Evolutionary conservation across 2,888 invertebrate genomes (phyloP), one percentile per base, ranked within the genome.

Genomic region (Drosophila lutescens): DNA sequence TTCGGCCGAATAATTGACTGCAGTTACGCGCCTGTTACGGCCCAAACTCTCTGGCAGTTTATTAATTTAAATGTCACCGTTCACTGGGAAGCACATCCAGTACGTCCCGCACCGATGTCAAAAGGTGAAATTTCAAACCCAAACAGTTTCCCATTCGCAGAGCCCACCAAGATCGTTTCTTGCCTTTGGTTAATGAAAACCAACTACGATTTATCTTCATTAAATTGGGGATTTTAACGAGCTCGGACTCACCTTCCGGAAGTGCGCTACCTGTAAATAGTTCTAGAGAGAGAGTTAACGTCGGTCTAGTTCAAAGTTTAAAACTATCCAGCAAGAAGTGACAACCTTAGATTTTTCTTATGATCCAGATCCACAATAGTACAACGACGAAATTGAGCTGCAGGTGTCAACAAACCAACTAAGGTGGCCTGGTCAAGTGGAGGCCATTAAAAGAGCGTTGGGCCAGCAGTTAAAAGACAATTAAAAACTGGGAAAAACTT

Each of bases 41-140:
- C 47, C 71, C 47, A 47, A 36, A 54, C 66, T 43, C 54, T 6
- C 47, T 54, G 57, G 68, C 57, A 87, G 78, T 85, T 82, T 90
- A 89, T 89, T 88, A 89, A 89, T 89, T 90, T 86, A 79, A 79
- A 85, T 90, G 88, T 86, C 87, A 81, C 66, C 44, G 59, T 49
- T 20, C 43, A 6, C 47, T 53, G 67, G 54, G 30, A 46, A 60
- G 15, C n/a, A 12, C 23, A 9, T 23, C 32, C 30, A 41, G 70
- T 36, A 32, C 54, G 44, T 44, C 46, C 60, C 50, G 40, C 23
- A 9, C 8, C 51, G 56, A 57, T 85, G 74, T 71, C 76, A 74
- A 80, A 72, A 84, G 83, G 80, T 88, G 86, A 88, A 88, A 85
- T 82, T 83, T 83, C 67, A 88, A 71, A 82, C 88, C 72, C 67